phyloP scores from a whole-genome alignment of 2,113 vertebrate genomes.

The Sminthopsis crassicaudata region DNA sequence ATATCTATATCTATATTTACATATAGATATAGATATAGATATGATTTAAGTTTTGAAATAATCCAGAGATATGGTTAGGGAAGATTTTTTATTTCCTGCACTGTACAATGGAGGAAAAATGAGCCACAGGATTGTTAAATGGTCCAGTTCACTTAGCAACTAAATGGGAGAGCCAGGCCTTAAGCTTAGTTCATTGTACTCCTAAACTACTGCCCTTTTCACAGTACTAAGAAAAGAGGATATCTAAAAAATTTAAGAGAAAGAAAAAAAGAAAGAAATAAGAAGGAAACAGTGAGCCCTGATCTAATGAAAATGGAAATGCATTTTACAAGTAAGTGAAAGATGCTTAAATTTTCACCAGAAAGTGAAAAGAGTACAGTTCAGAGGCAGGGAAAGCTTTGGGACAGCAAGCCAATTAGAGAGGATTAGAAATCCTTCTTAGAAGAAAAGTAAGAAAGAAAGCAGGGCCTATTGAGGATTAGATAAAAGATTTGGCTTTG shows the following conservation, averaged over 20 bases:
- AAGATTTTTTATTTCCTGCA: not conserved
- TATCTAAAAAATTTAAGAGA: not conserved
- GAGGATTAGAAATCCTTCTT: not conserved
- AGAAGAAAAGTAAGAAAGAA: slow-evolving; percentile 10
- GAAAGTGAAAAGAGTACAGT: not conserved
- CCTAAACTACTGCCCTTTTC: not conserved
- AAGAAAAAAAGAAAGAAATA: not conserved
- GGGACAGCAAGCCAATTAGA: not conserved
- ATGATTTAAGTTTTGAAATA: not conserved
- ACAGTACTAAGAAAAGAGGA: not conserved
- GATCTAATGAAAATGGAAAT: not conserved
- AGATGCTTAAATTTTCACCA: not conserved
- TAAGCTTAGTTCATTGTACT: not conserved
- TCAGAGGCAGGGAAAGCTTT: not conserved
- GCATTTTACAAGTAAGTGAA: not conserved
- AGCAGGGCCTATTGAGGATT: not conserved
- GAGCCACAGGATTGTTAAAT: not conserved
- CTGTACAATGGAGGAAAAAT: not conserved
- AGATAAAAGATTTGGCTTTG: slow-evolving; percentile 22
- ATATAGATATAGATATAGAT: not conserved
- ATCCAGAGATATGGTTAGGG: not conserved
- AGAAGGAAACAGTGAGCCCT: not conserved
- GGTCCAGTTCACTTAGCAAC: not conserved
- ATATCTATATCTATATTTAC: too few relatives aligned
- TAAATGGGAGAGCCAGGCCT: not conserved